Conservation (phyloP, 2,888 invertebrate species). For the Athrips mouffetella region DNA sequence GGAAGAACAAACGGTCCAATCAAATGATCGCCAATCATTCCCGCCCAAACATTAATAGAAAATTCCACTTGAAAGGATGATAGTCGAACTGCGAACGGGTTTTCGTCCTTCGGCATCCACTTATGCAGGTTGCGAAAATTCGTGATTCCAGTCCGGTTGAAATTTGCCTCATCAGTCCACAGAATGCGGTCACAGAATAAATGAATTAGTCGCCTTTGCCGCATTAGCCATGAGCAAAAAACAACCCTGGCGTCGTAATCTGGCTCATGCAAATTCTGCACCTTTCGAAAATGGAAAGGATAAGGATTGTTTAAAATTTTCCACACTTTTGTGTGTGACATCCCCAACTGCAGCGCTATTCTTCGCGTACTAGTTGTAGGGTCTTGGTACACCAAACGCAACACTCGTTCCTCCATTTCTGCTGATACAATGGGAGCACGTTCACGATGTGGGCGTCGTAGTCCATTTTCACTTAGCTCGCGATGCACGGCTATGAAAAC, state of each 20-base stretch:
- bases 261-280: conserved; percentile 19
- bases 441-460: too few relatives aligned
- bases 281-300: conserved; percentile 19
- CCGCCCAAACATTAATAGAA: conserved; percentile 23
- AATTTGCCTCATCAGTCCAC: not conserved
- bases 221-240: conserved; percentile 12
- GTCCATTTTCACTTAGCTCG: too few relatives aligned
- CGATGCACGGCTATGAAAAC: too few relatives aligned
- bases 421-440: too few relatives aligned
- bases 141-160: not conserved
- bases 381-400: too few relatives aligned
- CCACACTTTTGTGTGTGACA: too few relatives aligned
- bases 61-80: not conserved
- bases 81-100: not conserved
- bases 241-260: not conserved
- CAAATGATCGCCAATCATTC: not conserved
- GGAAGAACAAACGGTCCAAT: not conserved
- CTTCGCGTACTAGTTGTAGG: too few relatives aligned
- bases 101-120: not conserved
- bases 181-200: not conserved
- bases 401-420: too few relatives aligned
- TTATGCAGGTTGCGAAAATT: not conserved
- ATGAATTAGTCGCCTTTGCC: conserved; percentile 6
- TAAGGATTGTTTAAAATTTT: too few relatives aligned
- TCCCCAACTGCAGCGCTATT: too few relatives aligned